Base-by-base conservation (phyloP, 1,140 invertebrate genomes). In the Sycophaga agraensis region DNA sequence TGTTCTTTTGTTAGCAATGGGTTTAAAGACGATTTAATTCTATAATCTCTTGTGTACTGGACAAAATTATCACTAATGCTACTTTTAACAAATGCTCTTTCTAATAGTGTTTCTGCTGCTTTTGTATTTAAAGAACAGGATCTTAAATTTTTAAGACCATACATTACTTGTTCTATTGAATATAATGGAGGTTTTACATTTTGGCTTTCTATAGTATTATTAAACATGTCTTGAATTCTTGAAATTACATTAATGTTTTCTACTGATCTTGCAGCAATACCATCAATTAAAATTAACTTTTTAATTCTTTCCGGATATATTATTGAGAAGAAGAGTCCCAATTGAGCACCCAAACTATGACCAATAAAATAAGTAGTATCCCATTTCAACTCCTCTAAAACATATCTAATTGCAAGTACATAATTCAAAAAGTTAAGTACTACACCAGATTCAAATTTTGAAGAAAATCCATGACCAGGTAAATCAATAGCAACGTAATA, bases 401-500 rank as follows among this genome's bases (percentile, higher is more conserved):
- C 74, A 55, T 74, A 54, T 49, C 80, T 76, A 3, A 89, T 73
- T 6, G 82, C 66, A 8, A 84, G 59, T 0, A 84, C 69, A 67
- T 78, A 83, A 66, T 82, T 76, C 7, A 81, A 66, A 42, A 68
- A 78, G 21, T 83, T 70, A 24, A 86, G 72, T 4, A 74, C 67
- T 45, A 80, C 43, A 37, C 85, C 85, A 12, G 68, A 53, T 53
- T 86, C 84, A 56, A 85, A 84, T 37, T 82, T 82, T 53, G 85
- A 85, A 4, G 89, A 91, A 11, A 76, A 76, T 2, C 90, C 90
- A 77, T 91, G 88, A 2, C 88, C 86, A 6, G 88, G 88, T 60
- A 89, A 76, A 72, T 91, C 89, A 26, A 89, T 75, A 67, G 83
- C 82, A 6, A 90, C 82, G 60, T 86, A 87, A 64, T 85, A 87